phyloP scores from a whole-genome alignment of 2,797 vertebrate genomes.

The Macropus fuliginosus region DNA sequence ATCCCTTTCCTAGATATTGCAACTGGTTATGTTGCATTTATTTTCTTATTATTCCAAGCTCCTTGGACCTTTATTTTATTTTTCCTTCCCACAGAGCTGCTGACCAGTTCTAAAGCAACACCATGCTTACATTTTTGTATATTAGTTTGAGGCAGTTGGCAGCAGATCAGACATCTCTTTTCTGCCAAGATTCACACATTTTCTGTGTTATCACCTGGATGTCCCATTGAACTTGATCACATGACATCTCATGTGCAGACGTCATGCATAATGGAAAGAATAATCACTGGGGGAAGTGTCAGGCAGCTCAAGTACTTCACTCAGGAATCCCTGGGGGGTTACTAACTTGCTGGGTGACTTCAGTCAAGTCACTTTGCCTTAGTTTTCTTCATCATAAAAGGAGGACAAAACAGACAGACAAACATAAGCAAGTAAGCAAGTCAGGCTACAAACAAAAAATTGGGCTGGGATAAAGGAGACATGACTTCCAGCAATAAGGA shows the following conservation, averaged over 20 bases:
- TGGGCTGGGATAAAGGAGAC: background rate
- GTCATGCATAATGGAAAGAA: background rate
- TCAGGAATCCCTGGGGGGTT: background rate
- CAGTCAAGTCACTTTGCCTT: background rate
- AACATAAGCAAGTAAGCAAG: background rate
- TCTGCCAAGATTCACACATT: conserved; percentile 54
- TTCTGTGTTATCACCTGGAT: conserved; percentile 56
- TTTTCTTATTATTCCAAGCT: conserved; percentile 41
- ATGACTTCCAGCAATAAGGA: background rate
- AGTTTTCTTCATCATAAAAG: background rate
- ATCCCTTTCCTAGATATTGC: conserved; percentile 44
- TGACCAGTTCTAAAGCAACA: conserved; percentile 44
- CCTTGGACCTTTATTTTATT: conserved; percentile 26
- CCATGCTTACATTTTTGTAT: conserved; percentile 32
- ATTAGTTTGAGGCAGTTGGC: conserved; percentile 34
- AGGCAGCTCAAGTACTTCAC: background rate
- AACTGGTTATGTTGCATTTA: conserved; percentile 30
- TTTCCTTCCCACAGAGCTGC: conserved; percentile 47
- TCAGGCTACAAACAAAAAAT: background rate
- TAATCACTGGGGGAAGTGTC: background rate
- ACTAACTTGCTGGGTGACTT: background rate
- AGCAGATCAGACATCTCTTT: conserved; percentile 31
- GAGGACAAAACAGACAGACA: background rate
- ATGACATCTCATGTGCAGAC: conserved; percentile 4
- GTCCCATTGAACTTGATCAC: conserved; percentile 37